Conservation (phyloP, 2,797 vertebrate genomes). For the Lacerta viridis region DNA sequence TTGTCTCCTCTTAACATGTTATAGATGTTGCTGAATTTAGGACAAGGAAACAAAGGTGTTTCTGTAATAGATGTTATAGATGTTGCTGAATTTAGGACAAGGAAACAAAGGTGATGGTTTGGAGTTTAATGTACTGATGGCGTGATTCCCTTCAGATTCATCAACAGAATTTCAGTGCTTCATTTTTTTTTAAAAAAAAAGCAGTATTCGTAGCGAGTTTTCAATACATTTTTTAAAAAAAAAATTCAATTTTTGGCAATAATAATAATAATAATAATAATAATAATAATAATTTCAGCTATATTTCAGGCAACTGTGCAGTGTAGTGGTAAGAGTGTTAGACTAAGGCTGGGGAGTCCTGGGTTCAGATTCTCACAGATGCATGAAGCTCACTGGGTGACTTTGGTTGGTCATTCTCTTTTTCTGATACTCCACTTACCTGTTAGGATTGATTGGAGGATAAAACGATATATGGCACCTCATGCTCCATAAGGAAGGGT, state of each 20-base stretch:
- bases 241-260: background rate
- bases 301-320: background rate
- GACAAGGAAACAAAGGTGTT: background rate
- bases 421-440: background rate
- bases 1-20: background rate
- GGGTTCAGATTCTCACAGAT: background rate
- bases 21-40: slow-evolving; percentile 13
- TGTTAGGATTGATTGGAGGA: background rate
- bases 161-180: background rate
- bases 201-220: background rate
- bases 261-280: background rate
- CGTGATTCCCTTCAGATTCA: background rate
- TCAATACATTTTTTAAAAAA: background rate
- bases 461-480: background rate
- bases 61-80: background rate
- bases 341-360: background rate
- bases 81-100: slow-evolving; percentile 1
- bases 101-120: background rate
- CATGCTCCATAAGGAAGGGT: background rate
- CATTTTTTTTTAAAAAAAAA: background rate
- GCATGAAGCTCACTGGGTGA: background rate
- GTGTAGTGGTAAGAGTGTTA: background rate
- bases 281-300: background rate
- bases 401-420: background rate
- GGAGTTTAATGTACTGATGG: background rate